These are phyloP conservation scores for Ormia ochracea DNA, from an alignment of 2,888 invertebrate species.

Conservation along the genomic window DNA sequence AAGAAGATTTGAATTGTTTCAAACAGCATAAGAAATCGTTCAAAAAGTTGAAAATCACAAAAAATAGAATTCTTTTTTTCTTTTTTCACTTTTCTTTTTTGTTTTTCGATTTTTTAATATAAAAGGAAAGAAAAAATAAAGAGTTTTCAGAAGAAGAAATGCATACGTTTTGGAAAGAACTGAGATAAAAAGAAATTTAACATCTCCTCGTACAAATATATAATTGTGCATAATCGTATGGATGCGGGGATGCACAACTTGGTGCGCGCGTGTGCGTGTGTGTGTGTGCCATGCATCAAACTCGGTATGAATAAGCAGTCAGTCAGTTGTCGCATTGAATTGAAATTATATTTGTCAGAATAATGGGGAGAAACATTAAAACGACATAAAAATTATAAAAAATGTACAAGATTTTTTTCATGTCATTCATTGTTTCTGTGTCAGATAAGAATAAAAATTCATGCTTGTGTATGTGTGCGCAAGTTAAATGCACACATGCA, in stretches of 20 bases:
- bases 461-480: too few species aligned
- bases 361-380: constrained; percentile 1
- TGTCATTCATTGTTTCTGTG: neutral
- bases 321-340: neutral
- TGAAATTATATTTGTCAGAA: constrained; percentile 25
- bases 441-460: neutral
- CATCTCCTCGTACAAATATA: too few species aligned
- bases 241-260: neutral
- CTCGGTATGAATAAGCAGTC: neutral
- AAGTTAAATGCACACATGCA: too few species aligned
- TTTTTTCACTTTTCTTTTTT: too few species aligned
- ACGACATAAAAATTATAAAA: too few species aligned
- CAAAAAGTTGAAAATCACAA: constrained; percentile 24
- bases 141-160: neutral
- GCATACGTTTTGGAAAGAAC: neutral
- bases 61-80: too few species aligned
- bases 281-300: neutral
- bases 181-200: neutral
- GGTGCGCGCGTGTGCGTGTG: neutral
- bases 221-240: too few species aligned
- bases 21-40: constrained; percentile 33
- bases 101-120: neutral
- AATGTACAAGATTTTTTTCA: neutral
- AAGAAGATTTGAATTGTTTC: constrained; percentile 2
- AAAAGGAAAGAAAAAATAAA: neutral